A percentile compares a stretch with the other conserved stretches of the same genome.
These are phyloP conservation scores for Baryphthengus martii DNA, from an alignment of 2,113 vertebrate genomes.

Conservation along the genomic window DNA sequence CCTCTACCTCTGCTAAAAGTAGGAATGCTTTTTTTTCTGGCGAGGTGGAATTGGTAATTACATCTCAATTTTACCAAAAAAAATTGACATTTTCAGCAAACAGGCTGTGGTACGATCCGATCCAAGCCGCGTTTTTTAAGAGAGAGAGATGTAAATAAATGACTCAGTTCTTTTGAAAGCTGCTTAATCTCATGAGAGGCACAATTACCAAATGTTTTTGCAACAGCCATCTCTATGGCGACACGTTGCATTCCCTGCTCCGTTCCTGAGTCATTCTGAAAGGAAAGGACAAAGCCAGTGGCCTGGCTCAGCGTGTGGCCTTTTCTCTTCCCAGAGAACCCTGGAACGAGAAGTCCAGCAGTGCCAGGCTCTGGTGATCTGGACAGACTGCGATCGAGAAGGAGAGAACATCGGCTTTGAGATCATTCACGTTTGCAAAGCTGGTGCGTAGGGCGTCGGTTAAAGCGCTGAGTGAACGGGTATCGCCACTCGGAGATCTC, in stretches of 20 bases:
- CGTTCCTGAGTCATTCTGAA: neutral
- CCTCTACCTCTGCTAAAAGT: neutral
- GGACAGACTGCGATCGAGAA: constrained; percentile 97
- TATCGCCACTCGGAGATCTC: neutral
- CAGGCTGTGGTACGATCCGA: neutral
- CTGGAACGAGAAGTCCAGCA: constrained; percentile 86
- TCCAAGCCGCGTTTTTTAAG: neutral
- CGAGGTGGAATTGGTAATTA: neutral
- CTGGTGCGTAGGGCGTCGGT: constrained; percentile 75
- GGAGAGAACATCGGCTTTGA: constrained; percentile 98
- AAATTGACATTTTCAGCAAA: neutral
- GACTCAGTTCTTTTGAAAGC: constrained; percentile 16
- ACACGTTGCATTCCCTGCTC: neutral
- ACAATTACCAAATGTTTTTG: neutral
- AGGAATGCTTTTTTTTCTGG: neutral
- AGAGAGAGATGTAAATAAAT: constrained; percentile 9
- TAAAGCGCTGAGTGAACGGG: neutral
- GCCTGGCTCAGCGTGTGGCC: neutral
- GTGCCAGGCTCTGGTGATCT: constrained; percentile 91
- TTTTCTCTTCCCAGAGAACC: constrained; percentile 76
- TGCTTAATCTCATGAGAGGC: neutral
- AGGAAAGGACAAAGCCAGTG: neutral
- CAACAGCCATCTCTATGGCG: constrained; percentile 29
- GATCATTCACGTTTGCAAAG: constrained; percentile 92
- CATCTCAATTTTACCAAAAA: neutral